A percentile compares a stretch with the other conserved stretches of the same genome.
These are phyloP conservation scores for Eulemur mongoz DNA, from an alignment of 2,797 vertebrate species.

Conservation along the genomic window DNA sequence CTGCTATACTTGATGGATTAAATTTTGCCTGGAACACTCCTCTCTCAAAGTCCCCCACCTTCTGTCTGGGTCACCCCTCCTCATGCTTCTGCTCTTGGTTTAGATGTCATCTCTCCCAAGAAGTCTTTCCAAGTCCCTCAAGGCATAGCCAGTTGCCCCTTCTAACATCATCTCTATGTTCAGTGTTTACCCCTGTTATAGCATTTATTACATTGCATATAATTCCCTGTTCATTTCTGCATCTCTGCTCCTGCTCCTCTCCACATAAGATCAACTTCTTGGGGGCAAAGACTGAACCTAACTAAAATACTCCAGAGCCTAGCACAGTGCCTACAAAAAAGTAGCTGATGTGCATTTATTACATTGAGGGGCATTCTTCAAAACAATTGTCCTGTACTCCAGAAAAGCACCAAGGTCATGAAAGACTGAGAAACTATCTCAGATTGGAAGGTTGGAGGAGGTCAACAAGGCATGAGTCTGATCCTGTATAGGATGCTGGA, in stretches of 20 bases:
- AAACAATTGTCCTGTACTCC: not conserved
- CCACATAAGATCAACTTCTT: not conserved
- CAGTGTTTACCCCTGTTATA: not conserved
- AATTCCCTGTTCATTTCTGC: not conserved
- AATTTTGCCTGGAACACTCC: slow-evolving; percentile 39
- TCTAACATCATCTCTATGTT: not conserved
- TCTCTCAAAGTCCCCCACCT: not conserved
- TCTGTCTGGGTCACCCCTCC: not conserved
- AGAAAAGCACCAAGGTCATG: not conserved
- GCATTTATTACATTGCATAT: not conserved
- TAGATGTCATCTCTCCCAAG: not conserved
- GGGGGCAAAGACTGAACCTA: not conserved
- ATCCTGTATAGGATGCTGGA: not conserved
- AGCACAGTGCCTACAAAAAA: not conserved
- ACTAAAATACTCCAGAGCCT: not conserved
- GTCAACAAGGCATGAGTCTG: not conserved
- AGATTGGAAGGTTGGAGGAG: not conserved
- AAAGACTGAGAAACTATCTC: slow-evolving; percentile 22
- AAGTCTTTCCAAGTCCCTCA: not conserved
- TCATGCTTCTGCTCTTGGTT: not conserved
- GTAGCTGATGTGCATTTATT: not conserved
- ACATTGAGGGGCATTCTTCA: not conserved
- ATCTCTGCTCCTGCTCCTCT: not conserved
- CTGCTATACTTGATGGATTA: slow-evolving; percentile 38
- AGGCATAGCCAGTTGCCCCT: not conserved